Evolutionary conservation across 2,113 vertebrate genomes (phyloP), one percentile per base, ranked within the genome.

Genomic region (Pterocles gutturalis): DNA sequence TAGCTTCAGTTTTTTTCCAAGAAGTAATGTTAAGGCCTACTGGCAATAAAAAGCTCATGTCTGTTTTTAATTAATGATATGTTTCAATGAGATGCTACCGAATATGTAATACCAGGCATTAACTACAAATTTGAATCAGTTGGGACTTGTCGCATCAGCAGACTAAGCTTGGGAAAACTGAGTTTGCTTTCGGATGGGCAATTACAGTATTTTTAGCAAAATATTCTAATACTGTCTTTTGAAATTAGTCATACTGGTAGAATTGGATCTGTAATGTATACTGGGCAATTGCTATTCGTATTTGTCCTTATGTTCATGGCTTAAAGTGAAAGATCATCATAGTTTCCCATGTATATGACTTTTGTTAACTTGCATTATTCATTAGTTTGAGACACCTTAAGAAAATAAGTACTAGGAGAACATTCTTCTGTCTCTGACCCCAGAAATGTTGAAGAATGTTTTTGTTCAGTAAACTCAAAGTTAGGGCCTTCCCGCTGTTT

Each of bases 171-270:
- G 62, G 71, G 72, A 87, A 94, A 67, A 58, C 78, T 21, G 58
- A 92, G 85, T 88, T 73, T 91, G 61, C 83, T 58, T 96, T 97
- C 20, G 60, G 41, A 83, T 73, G 87, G 43, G 49, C 76, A 75
- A 22, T 29, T 65, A 48, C n/a, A 31, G 36, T 76, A 31, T 84
- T 96, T 93, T 54, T 73, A 87, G 86, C 67, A 38, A 75, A 91
- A 88, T 83, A 55, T 43, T 92, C 36, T 79, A 46, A 80, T 87
- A 15, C 28, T 43, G 5, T 16, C n/a, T 93, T 92, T 76, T 83
- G 54, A 69, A 95, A 21, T 88, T 81, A 57, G 5, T 83, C 62
- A 16, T 61, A 46, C 79, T 46, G n/a, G 73, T 31, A 41, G 34
- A 77, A 79, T 89, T 77, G 51, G 26, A 86, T 22, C 73, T 96